A percentile compares a stretch with the other conserved stretches of the same genome.
These are phyloP conservation scores for Epirrhoe alternata DNA, from an alignment of 2,888 invertebrate species.

Conservation along the genomic window DNA sequence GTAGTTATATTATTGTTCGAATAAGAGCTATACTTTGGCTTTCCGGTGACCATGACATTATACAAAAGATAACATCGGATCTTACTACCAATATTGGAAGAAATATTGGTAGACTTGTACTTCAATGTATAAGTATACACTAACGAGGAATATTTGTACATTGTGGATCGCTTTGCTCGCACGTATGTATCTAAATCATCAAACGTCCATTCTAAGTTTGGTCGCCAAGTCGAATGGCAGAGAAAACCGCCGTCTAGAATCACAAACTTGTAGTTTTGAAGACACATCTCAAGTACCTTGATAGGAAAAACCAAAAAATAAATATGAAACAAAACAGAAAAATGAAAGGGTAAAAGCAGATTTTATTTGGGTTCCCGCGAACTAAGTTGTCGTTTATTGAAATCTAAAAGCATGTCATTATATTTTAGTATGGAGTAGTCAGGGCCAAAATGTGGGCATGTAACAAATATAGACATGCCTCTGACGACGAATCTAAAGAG, in stretches of 20 bases:
- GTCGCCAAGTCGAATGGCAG: conserved; percentile 27
- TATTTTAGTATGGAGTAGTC: too few species aligned
- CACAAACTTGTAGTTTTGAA: conserved; percentile 86
- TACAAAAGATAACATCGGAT: conserved; percentile 8
- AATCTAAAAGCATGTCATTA: too few species aligned
- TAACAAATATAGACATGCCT: too few species aligned
- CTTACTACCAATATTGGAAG: neutral
- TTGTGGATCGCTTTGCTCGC: neutral
- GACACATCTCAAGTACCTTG: conserved; percentile 89
- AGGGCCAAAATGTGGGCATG: too few species aligned
- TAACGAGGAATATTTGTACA: neutral
- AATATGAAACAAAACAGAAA: neutral
- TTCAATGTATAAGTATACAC: conserved; percentile 5
- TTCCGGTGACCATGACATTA: neutral
- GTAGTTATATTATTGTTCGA: neutral
- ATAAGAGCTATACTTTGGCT: neutral
- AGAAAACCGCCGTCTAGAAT: conserved; percentile 82
- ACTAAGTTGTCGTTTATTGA: too few species aligned
- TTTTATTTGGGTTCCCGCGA: too few species aligned
- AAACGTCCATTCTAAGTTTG: conserved; percentile 17
- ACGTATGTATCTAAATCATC: conserved; percentile 13
- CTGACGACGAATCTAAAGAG: too few species aligned
- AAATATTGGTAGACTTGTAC: neutral
- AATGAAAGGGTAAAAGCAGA: too few species aligned
- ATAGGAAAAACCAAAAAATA: conserved; percentile 6